A percentile compares a stretch with the other conserved stretches of the same genome.
These are phyloP conservation scores for Sprattus sprattus DNA, from an alignment of 2,113 vertebrate genomes.

Conservation along the genomic window DNA sequence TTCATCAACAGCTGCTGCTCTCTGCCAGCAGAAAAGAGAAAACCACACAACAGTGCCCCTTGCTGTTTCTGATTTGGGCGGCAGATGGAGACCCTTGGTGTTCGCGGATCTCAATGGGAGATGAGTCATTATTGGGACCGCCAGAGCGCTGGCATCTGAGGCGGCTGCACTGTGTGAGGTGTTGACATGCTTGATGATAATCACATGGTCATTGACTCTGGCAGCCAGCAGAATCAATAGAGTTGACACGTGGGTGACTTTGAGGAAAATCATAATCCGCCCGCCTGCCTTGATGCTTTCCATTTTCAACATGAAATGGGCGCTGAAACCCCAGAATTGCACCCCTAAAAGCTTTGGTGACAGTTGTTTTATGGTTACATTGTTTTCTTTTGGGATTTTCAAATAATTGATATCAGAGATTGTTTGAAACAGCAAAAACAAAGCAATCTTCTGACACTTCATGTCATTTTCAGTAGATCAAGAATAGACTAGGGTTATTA, in stretches of 20 bases:
- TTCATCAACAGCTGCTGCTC: neutral
- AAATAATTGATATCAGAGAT: neutral
- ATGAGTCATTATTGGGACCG: conserved; percentile 33
- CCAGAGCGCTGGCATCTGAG: conserved; percentile 22
- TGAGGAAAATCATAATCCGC: conserved; percentile 40
- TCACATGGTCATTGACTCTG: conserved; percentile 45
- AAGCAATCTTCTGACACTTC: neutral
- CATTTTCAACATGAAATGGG: conserved; percentile 7
- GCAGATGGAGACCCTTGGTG: conserved; percentile 39
- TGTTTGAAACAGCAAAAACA: neutral
- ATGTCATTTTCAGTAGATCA: neutral
- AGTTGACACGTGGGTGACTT: conserved; percentile 32
- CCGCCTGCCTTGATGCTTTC: conserved; percentile 20
- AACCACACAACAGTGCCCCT: neutral
- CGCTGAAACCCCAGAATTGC: neutral
- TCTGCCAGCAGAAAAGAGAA: neutral
- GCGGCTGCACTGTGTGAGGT: conserved; percentile 13
- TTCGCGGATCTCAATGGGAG: conserved; percentile 40
- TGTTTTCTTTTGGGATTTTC: neutral
- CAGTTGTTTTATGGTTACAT: neutral
- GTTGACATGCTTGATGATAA: conserved; percentile 46
- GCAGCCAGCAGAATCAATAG: conserved; percentile 39
- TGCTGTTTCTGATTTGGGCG: neutral
- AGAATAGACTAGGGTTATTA: neutral
- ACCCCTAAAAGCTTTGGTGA: conserved; percentile 15